Evolutionary conservation across 2,113 vertebrate species (phyloP).

Genomic region (Eira barbara): DNA sequence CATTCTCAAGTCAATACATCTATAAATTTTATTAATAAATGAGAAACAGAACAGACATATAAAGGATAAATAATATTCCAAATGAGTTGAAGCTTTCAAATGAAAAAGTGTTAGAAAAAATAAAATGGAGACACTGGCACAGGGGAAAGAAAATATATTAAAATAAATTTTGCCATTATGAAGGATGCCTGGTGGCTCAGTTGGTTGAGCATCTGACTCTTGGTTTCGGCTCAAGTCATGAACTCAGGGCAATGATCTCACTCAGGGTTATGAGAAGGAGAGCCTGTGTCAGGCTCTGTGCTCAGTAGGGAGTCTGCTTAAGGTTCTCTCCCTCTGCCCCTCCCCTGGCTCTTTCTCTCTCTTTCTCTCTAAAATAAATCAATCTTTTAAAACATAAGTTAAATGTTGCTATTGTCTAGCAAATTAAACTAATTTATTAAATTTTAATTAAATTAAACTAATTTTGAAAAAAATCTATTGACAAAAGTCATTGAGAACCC

Average conservation of each 20-base stretch:
- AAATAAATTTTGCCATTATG: not conserved
- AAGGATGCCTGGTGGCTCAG: not conserved
- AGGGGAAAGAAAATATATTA: not conserved
- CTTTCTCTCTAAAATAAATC: not conserved
- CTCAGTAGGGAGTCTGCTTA: not conserved
- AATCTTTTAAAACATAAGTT: not conserved
- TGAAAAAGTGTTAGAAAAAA: not conserved
- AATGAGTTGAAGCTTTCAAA: not conserved
- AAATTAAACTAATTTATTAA: not conserved
- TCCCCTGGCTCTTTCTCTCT: not conserved
- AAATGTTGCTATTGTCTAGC: not conserved
- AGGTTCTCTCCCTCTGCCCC: not conserved
- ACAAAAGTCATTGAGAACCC: constrained; percentile 6
- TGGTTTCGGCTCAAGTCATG: not conserved
- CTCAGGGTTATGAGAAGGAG: not conserved
- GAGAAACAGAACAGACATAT: not conserved
- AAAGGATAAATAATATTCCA: not conserved
- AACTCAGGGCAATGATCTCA: not conserved
- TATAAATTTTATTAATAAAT: constrained; percentile 9
- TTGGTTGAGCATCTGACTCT: not conserved
- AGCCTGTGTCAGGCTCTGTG: not conserved
- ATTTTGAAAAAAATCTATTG: not conserved
- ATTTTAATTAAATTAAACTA: not conserved
- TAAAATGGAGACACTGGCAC: not conserved
- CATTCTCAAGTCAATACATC: not conserved